Evolutionary conservation across 2,797 vertebrate species (phyloP), one percentile per base, ranked within the genome.

Genomic region (Mus minutoides): DNA sequence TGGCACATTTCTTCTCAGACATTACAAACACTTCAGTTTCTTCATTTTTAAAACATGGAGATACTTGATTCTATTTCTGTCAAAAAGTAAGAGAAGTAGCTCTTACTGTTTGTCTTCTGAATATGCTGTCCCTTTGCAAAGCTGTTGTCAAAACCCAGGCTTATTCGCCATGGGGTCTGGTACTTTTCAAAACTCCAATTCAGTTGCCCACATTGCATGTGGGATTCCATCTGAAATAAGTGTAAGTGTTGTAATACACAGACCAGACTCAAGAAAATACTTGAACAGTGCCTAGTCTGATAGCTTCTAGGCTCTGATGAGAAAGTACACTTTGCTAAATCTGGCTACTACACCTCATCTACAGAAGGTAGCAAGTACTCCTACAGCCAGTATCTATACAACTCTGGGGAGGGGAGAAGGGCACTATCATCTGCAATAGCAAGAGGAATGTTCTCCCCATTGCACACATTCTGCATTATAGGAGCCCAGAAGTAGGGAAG

Each of bases 141-240:
- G 37, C 34, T 67, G 34, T 52, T 89, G 4, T 90, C 69, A 94
- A 95, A 90, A 67, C 49, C 69, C 71, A 88, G 40, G 29, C 82
- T n/a, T 90, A 71, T 91, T 77, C 83, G 54, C 12, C 31, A 37
- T 13, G 76, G 89, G 52, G 80, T 95, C 64, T 29, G 13, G 19
- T 56, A 88, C 64, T 88, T 34, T 24, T 29, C 3, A 31, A 94
- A 60, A 82, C 46, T 86, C 58, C 43, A 69, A 3, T 85, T 91
- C 52, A 52, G 37, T 54, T 93, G 71, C 62, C 86, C 17, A 75
- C 26, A 92, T 82, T 43, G 49, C n/a, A 80, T 49, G 75, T 58
- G 31, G 31, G 67, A 95, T 67, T 91, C 22, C 54, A 87, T 96
- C 62, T 43, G 43, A 91, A 90, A 69, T 37, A 37, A 92, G 92